phyloP scores from a whole-genome alignment of 2,113 vertebrate genomes.

The Vireo altiloquus region DNA sequence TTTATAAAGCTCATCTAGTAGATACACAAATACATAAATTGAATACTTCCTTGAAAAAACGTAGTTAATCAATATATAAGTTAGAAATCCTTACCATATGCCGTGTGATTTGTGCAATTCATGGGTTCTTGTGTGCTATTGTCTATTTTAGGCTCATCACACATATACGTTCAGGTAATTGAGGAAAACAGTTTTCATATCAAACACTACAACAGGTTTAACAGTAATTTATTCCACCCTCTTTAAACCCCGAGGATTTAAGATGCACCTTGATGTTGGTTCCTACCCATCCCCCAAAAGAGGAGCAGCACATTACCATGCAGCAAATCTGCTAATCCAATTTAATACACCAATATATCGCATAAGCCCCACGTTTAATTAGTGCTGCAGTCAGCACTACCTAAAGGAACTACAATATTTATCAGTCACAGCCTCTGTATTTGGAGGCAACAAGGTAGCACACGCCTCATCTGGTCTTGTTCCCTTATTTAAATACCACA shows the following conservation, averaged over 20 bases:
- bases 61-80: background rate
- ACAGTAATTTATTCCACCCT: slow-evolving; percentile 17
- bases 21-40: background rate
- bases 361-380: slow-evolving; percentile 28
- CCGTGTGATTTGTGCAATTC: slow-evolving; percentile 84
- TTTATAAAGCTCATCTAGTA: background rate
- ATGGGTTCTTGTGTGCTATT: slow-evolving; percentile 92
- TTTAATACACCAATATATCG: slow-evolving; percentile 48
- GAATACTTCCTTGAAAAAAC: background rate
- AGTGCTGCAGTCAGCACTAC: slow-evolving; percentile 36
- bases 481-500: background rate
- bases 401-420: slow-evolving; percentile 31
- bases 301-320: slow-evolving; percentile 26
- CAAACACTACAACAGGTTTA: slow-evolving; percentile 23
- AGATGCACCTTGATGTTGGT: slow-evolving; percentile 10
- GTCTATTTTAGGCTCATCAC: slow-evolving; percentile 87
- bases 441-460: background rate
- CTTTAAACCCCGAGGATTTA: slow-evolving; percentile 19
- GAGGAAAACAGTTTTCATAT: slow-evolving; percentile 73
- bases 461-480: background rate
- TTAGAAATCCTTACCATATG: slow-evolving; percentile 82
- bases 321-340: slow-evolving; percentile 56
- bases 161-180: slow-evolving; percentile 83
- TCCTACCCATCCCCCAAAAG: background rate
- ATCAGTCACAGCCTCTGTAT: background rate